A percentile compares a stretch with the other conserved stretches of the same genome.
Conservation (phyloP, 2,888 invertebrate species). For the Himalopsyche japonica region DNA sequence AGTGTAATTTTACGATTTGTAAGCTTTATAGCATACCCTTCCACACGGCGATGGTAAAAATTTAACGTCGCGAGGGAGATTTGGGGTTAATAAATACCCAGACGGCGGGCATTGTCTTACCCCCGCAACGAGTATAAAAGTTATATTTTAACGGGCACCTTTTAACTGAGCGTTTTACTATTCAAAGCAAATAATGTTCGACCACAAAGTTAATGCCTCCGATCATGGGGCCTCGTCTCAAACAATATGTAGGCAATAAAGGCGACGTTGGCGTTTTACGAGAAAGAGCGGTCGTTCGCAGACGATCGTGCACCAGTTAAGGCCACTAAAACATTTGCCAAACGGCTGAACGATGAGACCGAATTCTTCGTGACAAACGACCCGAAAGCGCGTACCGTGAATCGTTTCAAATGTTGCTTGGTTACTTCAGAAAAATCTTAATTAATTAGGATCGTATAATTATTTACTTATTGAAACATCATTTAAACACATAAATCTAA, state of each 20-base stretch:
- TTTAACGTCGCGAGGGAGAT: conserved; percentile 30
- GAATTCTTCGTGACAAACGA: neutral
- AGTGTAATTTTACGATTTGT: conserved; percentile 25
- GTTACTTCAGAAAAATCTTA: neutral
- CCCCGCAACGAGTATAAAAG: conserved; percentile 33
- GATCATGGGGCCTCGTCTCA: conserved; percentile 27
- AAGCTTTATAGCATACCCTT: conserved; percentile 16
- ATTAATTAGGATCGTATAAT: no score
- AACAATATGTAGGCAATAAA: conserved; percentile 36
- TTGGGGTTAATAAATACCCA: conserved; percentile 32
- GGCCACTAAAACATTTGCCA: conserved; percentile 8
- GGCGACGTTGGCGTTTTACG: conserved; percentile 15
- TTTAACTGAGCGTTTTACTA: conserved; percentile 35
- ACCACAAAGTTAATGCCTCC: conserved; percentile 32
- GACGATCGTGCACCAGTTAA: neutral
- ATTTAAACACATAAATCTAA: no score
- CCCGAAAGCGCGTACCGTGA: neutral
- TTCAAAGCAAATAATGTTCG: conserved; percentile 39
- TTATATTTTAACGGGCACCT: conserved; percentile 30
- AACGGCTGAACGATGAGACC: conserved; percentile 3
- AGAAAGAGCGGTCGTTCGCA: neutral
- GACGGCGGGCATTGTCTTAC: conserved; percentile 28
- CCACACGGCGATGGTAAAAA: conserved; percentile 14
- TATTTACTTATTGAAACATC: no score
- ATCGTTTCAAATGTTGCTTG: neutral